phyloP scores from a whole-genome alignment of 2,888 invertebrate genomes.

The Deilephila porcellus region DNA sequence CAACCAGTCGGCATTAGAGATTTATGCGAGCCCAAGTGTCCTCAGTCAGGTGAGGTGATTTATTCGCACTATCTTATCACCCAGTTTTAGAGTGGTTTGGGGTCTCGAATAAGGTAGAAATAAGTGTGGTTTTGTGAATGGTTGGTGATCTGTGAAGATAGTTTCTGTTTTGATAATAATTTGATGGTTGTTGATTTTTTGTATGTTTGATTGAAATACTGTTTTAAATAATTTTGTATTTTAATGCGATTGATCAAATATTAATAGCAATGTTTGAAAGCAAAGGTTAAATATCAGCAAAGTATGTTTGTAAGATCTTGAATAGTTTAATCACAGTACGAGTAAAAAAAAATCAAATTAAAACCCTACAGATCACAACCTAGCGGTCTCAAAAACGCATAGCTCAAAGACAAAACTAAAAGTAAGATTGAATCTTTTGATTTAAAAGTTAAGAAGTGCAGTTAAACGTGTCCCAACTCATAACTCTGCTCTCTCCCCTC shows the following conservation, averaged over 20 bases:
- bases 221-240: too few species aligned
- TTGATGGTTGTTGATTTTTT: not conserved
- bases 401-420: not conserved
- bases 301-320: too few species aligned
- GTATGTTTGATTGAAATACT: too few species aligned
- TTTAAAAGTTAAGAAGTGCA: conserved; percentile 10
- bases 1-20: conserved; percentile 53
- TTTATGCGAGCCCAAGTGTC: conserved; percentile 75
- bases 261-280: too few species aligned
- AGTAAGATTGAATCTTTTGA: conserved; percentile 15
- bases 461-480: not conserved
- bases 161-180: not conserved
- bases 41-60: conserved; percentile 70
- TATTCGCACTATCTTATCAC: conserved; percentile 42
- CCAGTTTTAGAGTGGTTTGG: not conserved
- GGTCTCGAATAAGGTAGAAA: not conserved
- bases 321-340: too few species aligned
- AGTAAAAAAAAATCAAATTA: too few species aligned
- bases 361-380: too few species aligned
- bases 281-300: too few species aligned
- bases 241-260: too few species aligned
- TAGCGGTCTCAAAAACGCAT: too few species aligned
- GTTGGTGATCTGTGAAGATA: not conserved
- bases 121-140: not conserved
- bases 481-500: not conserved